Percentiles rank a stretch among this genome's conserved stretches.
Evolutionary conservation across 1,140 invertebrate genomes (phyloP).

Genomic region (Drosophila orosa): DNA sequence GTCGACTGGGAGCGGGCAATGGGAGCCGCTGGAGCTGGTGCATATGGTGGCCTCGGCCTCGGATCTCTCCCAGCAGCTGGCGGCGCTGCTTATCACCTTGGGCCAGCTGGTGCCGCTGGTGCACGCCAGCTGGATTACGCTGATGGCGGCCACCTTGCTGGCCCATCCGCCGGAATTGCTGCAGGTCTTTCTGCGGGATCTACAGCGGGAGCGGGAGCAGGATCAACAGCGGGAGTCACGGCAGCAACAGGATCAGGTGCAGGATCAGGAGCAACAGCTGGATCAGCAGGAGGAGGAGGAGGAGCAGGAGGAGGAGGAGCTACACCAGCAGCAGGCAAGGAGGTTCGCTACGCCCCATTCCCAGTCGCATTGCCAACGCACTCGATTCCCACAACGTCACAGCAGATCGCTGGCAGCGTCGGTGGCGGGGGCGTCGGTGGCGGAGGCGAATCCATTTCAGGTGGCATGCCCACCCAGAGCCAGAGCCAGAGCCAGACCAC

Average conservation of each 20-base stretch:
- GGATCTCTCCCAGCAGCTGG: constrained; percentile 77
- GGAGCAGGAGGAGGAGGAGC: constrained; percentile 45
- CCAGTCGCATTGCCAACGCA: constrained; percentile 83
- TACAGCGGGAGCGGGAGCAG: background rate
- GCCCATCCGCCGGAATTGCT: constrained; percentile 71
- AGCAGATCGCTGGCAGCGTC: constrained; percentile 72
- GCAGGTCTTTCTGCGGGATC: constrained; percentile 19
- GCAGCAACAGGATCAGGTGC: constrained; percentile 31
- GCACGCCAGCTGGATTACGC: constrained; percentile 77
- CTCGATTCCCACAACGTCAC: constrained; percentile 84
- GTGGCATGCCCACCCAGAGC: constrained; percentile 38
- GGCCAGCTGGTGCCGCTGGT: constrained; percentile 68
- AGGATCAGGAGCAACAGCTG: background rate
- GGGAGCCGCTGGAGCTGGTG: constrained; percentile 83
- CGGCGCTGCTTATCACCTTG: constrained; percentile 77
- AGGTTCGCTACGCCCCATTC: constrained; percentile 87
- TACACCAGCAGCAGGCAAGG: constrained; percentile 80
- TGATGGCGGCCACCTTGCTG: constrained; percentile 80
- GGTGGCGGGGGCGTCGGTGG: constrained; percentile 45
- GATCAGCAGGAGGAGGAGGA: constrained; percentile 2
- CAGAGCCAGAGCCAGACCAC: constrained; percentile 84
- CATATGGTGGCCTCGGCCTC: constrained; percentile 79
- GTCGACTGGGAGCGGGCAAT: constrained; percentile 83
- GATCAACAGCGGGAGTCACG: background rate
- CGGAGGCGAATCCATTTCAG: constrained; percentile 48